Evolutionary conservation across 64 coral and sea anemone species (phyloP), one percentile per base, ranked within the genome.

Genomic region (Montipora foliosa): DNA sequence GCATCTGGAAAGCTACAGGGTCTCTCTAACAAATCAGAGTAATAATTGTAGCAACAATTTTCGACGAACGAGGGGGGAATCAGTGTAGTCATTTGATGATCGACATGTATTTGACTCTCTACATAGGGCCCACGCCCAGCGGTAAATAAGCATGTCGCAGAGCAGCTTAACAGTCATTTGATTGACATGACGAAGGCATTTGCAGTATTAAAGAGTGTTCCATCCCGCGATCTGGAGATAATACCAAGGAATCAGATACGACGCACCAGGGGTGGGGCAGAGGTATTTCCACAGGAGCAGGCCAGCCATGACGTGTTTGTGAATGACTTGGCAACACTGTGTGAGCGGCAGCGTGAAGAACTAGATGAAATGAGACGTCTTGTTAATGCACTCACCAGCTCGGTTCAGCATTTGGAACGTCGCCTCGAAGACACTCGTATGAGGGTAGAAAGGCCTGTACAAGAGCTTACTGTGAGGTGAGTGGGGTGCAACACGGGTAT

Each of bases 391-490:
- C 2, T 50, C 9, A 11, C 0, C 5, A 71, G 44, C 44, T 21
- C 45, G n/a, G 17, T 85, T 10, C 62, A 71, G 17, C 44, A 71
- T 49, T n/a, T 85, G 45, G 82, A 85, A 64, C 44, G 82, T 0
- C 37, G 66, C 21, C 5, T 72, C 2, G 64, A 85, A 16, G 82
- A 85, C 4, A 9, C 66, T 14, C 82, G 64, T 10, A 49, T 85
- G 59, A 71, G 82, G 66, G 59, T 70, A 15, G 82, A 85, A 14
- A 85, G 62, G 45, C 64, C 82, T 1, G 12, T 85, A 20, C 82
- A 85, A 85, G 82, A 85, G 12, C 46, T 85, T 4, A 85, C 62
- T 2, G 3, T 85, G 0, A 44, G 82, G 82, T 85, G 21, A 29
- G 51, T 81, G 10, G 14, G 61, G 11, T 57, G 53, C 53, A 8